Evolutionary conservation across 2,113 vertebrate genomes (phyloP).

Genomic region (Lichenostomus cassidix): DNA sequence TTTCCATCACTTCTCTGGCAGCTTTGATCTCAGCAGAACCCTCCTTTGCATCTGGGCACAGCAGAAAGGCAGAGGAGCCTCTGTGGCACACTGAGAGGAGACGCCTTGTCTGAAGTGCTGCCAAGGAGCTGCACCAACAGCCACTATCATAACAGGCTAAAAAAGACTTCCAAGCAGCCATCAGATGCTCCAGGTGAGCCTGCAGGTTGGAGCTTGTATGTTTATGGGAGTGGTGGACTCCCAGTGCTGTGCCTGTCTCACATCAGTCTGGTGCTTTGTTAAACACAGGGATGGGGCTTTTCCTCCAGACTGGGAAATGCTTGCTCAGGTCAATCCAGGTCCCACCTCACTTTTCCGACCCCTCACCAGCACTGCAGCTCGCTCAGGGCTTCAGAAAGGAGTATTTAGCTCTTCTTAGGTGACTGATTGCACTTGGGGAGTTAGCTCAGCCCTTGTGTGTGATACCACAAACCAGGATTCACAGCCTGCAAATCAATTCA

Average conservation of each 20-base stretch:
- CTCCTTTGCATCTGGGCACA: neutral
- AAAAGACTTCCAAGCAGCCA: constrained; percentile 24
- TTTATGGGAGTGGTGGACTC: constrained; percentile 45
- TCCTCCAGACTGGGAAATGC: neutral
- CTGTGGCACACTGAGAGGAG: neutral
- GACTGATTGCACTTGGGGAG: neutral
- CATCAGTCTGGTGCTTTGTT: neutral
- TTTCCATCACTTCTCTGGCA: neutral
- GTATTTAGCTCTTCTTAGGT: neutral
- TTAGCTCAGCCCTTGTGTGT: neutral
- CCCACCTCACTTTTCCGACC: neutral
- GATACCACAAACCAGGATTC: neutral
- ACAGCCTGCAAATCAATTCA: neutral
- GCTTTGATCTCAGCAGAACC: neutral
- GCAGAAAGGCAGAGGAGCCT: neutral
- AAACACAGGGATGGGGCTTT: neutral
- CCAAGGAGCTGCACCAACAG: constrained; percentile 14
- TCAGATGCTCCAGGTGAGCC: constrained; percentile 19
- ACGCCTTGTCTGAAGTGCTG: constrained; percentile 25
- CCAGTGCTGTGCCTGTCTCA: neutral
- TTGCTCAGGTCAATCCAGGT: neutral
- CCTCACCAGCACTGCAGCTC: neutral
- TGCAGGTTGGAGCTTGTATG: constrained; percentile 45
- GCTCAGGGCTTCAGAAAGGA: neutral
- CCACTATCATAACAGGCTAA: constrained; percentile 20